Evolutionary conservation across 2,888 invertebrate species (phyloP).

Genomic region (Xestia sexstrigata): DNA sequence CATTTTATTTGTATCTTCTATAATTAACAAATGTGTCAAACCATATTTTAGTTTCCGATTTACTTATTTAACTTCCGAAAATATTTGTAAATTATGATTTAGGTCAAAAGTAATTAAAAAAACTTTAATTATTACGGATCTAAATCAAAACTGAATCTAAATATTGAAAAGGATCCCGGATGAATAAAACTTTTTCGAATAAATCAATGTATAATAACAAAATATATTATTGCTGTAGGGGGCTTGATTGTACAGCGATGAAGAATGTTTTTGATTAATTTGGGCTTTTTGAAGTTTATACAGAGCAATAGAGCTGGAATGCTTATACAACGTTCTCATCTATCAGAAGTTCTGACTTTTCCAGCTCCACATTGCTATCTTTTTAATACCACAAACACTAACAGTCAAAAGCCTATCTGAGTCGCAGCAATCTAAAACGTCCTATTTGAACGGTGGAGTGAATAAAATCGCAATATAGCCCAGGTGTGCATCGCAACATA

Average conservation of each 20-base stretch:
- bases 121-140: background rate
- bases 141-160: slow-evolving; percentile 14
- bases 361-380: slow-evolving; percentile 4
- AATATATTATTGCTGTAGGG: background rate
- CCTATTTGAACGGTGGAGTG: slow-evolving; percentile 65
- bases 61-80: background rate
- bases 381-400: slow-evolving; percentile 53
- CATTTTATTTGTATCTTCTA: background rate
- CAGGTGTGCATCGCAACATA: slow-evolving; percentile 68
- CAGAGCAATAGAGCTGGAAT: background rate
- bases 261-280: background rate
- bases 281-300: background rate
- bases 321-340: slow-evolving; percentile 4
- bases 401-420: slow-evolving; percentile 60
- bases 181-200: slow-evolving; percentile 13
- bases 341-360: slow-evolving; percentile 12
- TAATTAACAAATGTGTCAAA: background rate
- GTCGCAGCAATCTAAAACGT: slow-evolving; percentile 64
- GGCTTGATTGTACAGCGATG: background rate
- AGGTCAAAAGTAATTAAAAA: slow-evolving; percentile 8
- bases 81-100: background rate
- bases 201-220: background rate
- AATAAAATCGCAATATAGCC: slow-evolving; percentile 78
- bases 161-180: slow-evolving; percentile 2
- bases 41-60: background rate